phyloP scores from a whole-genome alignment of 2,888 invertebrate species.

The Macrophya annulata region DNA sequence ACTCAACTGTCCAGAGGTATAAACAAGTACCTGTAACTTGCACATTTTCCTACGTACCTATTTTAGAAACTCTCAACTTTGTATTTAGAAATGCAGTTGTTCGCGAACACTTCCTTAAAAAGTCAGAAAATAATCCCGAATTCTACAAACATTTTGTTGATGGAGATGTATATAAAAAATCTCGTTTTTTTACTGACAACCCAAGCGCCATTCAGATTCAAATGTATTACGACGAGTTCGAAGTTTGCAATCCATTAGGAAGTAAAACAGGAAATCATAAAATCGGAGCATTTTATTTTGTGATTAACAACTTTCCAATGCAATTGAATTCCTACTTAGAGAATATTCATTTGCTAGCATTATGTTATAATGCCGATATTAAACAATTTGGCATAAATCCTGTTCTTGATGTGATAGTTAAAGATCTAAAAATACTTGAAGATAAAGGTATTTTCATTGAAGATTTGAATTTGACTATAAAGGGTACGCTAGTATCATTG shows the following conservation, averaged over 20 bases:
- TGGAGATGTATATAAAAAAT: conserved; percentile 59
- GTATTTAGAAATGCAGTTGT: conserved; percentile 49
- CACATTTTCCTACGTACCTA: conserved; percentile 58
- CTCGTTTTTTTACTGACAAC: conserved; percentile 58
- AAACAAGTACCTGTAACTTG: conserved; percentile 52
- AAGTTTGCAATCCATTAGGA: conserved; percentile 59
- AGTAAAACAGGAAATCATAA: conserved; percentile 59
- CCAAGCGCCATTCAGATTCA: conserved; percentile 58
- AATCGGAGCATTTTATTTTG: conserved; percentile 61
- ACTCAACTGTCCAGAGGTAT: conserved; percentile 39
- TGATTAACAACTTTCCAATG: conserved; percentile 59
- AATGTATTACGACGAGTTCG: conserved; percentile 62
- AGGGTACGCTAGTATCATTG: conserved; percentile 58
- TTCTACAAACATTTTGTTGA: conserved; percentile 59
- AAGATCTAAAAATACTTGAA: conserved; percentile 59
- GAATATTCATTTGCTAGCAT: conserved; percentile 62
- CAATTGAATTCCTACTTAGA: conserved; percentile 59
- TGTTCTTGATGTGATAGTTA: conserved; percentile 50
- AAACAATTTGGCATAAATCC: conserved; percentile 57
- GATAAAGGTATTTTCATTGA: conserved; percentile 55
- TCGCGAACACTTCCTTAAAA: conserved; percentile 41
- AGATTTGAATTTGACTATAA: conserved; percentile 57
- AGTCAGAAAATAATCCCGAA: conserved; percentile 29
- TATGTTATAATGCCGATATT: conserved; percentile 59
- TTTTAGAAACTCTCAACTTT: conserved; percentile 57